Percentiles rank a stretch among this genome's conserved stretches.
These are phyloP conservation scores for Hydrochoerus hydrochaeris DNA, from an alignment of 2,113 vertebrate species.

Conservation along the genomic window DNA sequence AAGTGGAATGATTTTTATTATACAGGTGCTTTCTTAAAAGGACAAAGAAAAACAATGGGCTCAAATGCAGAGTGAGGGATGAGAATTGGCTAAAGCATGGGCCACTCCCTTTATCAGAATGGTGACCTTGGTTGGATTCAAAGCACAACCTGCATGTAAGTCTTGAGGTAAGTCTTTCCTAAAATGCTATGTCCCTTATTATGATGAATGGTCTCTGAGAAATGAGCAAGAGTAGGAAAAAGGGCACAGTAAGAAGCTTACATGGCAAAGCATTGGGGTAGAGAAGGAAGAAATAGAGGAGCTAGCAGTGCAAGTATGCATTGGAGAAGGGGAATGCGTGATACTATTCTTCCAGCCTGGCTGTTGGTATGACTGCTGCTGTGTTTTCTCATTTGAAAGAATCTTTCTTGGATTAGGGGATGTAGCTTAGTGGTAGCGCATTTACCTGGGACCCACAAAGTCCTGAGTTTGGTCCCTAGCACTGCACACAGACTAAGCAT, in stretches of 20 bases:
- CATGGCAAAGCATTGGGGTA: neutral
- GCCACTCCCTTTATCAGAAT: neutral
- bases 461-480: neutral
- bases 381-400: neutral
- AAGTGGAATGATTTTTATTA: constrained; percentile 42
- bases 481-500: neutral
- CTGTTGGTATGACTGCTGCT: neutral
- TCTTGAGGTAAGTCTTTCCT: neutral
- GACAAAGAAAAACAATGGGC: neutral
- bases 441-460: neutral
- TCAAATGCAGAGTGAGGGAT: neutral
- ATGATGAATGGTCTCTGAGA: neutral
- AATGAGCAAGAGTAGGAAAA: neutral
- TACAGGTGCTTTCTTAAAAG: neutral
- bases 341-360: neutral
- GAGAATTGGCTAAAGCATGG: neutral
- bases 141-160: neutral
- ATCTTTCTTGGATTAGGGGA: neutral
- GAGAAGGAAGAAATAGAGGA: neutral
- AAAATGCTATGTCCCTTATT: neutral
- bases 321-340: neutral
- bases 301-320: neutral
- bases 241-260: neutral
- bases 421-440: neutral
- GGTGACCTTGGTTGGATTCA: fast-evolving